Percentiles rank a stretch among this genome's conserved stretches.
These are phyloP conservation scores for Steinernema hermaphroditum DNA, from an alignment of 2,888 invertebrate genomes.

Conservation along the genomic window DNA sequence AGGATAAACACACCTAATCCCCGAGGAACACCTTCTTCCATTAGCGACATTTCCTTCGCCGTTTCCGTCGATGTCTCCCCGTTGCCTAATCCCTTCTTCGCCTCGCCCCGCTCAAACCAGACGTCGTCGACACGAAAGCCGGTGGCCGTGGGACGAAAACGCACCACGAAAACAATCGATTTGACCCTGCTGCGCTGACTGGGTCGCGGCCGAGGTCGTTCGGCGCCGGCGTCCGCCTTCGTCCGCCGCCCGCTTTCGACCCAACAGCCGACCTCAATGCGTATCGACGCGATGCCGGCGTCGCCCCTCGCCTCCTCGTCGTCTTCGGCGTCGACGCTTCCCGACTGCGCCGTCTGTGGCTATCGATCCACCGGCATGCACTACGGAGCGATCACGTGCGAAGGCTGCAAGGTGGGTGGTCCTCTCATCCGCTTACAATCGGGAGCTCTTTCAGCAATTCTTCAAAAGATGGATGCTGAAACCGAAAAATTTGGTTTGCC, in stretches of 20 bases:
- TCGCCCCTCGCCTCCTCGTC: background rate
- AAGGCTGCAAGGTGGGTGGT: conserved; percentile 17
- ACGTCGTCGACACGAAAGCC: too few species aligned
- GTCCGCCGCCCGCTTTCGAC: background rate
- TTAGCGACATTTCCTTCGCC: too few species aligned
- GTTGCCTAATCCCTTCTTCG: background rate
- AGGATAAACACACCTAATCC: too few species aligned
- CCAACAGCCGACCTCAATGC: background rate
- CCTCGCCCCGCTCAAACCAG: background rate
- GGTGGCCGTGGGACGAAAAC: too few species aligned
- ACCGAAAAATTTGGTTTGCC: background rate
- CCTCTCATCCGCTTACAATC: background rate
- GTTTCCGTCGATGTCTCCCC: too few species aligned
- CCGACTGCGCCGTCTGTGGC: conserved; percentile 14
- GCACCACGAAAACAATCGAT: background rate
- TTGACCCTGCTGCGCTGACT: background rate
- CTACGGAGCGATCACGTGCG: background rate
- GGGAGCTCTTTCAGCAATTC: background rate
- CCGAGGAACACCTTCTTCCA: too few species aligned
- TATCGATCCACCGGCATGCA: background rate
- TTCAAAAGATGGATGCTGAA: conserved; percentile 3
- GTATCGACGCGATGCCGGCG: background rate
- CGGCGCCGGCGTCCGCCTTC: background rate
- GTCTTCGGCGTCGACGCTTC: too few species aligned
- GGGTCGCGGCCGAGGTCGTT: conserved; percentile 6